Conservation (phyloP, 2,888 invertebrate genomes). For the Bugulina stolonifera region DNA sequence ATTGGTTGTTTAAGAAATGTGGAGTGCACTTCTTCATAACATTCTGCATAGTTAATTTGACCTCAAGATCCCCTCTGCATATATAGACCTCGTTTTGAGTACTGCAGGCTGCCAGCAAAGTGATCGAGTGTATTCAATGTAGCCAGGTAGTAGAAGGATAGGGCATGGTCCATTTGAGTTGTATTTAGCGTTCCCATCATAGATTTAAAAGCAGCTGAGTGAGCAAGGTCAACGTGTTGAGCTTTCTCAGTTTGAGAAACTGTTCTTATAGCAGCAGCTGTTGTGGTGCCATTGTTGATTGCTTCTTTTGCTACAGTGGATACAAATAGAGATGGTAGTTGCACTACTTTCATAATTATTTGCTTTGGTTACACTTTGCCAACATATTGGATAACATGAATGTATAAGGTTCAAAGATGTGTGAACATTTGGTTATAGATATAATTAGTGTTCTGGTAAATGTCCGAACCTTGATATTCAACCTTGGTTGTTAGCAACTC, state of each 20-base stretch:
- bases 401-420: too few species aligned
- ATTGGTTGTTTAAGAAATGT: too few species aligned
- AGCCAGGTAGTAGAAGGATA: slow-evolving; percentile 30
- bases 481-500: slow-evolving; percentile 3
- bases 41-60: too few species aligned
- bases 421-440: too few species aligned
- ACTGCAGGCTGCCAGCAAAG: neutral
- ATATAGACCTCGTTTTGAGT: neutral
- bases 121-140: slow-evolving; percentile 19
- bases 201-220: slow-evolving; percentile 31
- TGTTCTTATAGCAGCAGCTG: slow-evolving; percentile 29
- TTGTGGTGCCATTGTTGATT: slow-evolving; percentile 30
- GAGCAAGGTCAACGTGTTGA: slow-evolving; percentile 31
- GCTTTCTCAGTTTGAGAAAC: slow-evolving; percentile 33
- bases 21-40: too few species aligned
- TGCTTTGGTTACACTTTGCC: too few species aligned
- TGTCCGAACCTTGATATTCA: neutral
- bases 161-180: slow-evolving; percentile 33
- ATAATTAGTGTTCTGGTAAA: too few species aligned
- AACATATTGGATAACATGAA: too few species aligned
- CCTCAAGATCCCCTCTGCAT: neutral
- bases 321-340: neutral
- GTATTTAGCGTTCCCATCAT: slow-evolving; percentile 33
- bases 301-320: slow-evolving; percentile 35
- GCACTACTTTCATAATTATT: too few species aligned